phyloP scores from a whole-genome alignment of 2,888 invertebrate genomes.

The Rhaphigaster nebulosa region DNA sequence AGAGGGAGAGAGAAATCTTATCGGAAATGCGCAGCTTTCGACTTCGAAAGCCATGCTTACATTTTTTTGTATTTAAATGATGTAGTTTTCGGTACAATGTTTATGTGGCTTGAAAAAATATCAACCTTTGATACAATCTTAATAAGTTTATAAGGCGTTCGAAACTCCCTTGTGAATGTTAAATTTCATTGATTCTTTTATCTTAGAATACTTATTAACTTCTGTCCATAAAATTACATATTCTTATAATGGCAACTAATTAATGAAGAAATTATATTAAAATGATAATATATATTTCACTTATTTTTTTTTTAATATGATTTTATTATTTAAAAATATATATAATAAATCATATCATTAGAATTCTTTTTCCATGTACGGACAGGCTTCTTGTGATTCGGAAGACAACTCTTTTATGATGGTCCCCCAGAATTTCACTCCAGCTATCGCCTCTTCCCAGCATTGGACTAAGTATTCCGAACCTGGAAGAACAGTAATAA shows the following conservation, averaged over 20 bases:
- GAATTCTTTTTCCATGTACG: constrained; percentile 32
- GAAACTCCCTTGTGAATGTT: background rate
- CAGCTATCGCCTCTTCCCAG: constrained; percentile 2
- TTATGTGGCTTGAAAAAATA: background rate
- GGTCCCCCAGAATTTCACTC: constrained; percentile 13
- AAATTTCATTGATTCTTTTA: background rate
- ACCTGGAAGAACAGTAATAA: constrained; percentile 16
- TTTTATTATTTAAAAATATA: background rate
- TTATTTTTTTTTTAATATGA: background rate
- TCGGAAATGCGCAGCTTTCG: background rate
- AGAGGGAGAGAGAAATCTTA: background rate
- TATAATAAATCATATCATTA: background rate
- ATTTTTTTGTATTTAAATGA: background rate
- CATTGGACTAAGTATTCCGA: background rate
- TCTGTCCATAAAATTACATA: background rate
- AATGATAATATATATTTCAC: background rate
- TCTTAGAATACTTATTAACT: background rate
- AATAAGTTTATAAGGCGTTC: background rate
- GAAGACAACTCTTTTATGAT: background rate
- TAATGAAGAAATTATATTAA: background rate
- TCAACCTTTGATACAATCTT: background rate
- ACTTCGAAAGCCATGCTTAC: background rate
- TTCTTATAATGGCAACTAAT: background rate
- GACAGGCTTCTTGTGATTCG: constrained; percentile 7
- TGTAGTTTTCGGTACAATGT: background rate